Evolutionary conservation across 1,140 invertebrate species (phyloP).

Genomic region (Solen grandis): DNA sequence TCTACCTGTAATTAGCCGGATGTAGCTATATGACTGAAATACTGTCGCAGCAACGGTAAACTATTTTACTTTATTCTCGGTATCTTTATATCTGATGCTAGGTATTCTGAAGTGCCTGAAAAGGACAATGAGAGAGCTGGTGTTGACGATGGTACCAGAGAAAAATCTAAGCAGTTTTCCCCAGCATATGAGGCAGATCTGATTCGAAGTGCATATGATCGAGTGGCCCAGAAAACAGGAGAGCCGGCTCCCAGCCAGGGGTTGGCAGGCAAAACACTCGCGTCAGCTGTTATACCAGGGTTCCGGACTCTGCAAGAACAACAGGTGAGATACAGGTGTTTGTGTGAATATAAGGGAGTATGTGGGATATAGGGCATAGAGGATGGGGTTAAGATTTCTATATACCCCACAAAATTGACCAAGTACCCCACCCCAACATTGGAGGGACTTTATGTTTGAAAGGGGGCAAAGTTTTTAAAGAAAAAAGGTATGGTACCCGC

Average conservation of each 20-base stretch:
- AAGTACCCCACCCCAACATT: too few species aligned
- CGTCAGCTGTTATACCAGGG: slow-evolving; percentile 65
- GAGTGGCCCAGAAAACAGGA: neutral
- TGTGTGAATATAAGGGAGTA: too few species aligned
- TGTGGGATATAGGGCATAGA: too few species aligned
- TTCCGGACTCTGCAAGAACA: slow-evolving; percentile 70
- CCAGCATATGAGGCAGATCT: slow-evolving; percentile 28
- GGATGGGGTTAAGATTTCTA: too few species aligned
- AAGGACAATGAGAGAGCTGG: neutral
- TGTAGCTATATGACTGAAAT: too few species aligned
- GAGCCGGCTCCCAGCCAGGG: neutral
- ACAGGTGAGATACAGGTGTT: slow-evolving; percentile 68
- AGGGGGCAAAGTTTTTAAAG: too few species aligned
- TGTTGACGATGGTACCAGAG: neutral
- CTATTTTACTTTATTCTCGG: too few species aligned
- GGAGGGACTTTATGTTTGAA: too few species aligned
- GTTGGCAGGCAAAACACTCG: slow-evolving; percentile 10
- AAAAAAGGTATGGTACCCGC: too few species aligned
- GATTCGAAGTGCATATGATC: slow-evolving; percentile 40
- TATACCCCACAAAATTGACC: too few species aligned
- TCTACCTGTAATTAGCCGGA: too few species aligned
- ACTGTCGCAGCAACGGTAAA: too few species aligned
- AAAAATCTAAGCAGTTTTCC: neutral
- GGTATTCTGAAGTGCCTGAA: neutral
- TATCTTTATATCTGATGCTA: neutral